A percentile compares a stretch with the other conserved stretches of the same genome.
phyloP scores from a whole-genome alignment of 1,140 invertebrate genomes.

The Drosophila kikkawai region DNA sequence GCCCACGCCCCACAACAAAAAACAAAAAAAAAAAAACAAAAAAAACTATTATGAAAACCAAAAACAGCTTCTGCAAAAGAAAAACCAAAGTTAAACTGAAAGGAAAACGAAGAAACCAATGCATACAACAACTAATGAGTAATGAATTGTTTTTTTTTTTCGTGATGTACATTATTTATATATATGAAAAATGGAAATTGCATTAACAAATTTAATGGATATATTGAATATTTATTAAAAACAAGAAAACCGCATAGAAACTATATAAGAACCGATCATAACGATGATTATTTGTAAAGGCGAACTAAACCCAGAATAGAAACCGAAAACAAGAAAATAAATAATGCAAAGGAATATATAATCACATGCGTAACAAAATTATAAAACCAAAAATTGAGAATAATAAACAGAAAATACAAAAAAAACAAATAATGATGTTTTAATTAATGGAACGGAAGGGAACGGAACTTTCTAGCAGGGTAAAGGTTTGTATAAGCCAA shows the following conservation, averaged over 20 bases:
- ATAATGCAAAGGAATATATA: conserved; percentile 67
- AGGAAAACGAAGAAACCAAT: conserved; percentile 26
- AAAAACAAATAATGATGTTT: too few species aligned
- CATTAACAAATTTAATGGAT: conserved; percentile 62
- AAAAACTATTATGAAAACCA: conserved; percentile 3
- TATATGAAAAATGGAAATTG: conserved; percentile 54
- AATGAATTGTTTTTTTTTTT: conserved; percentile 67
- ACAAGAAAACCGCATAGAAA: conserved; percentile 66
- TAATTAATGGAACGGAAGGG: too few species aligned
- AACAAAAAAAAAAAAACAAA: conserved; percentile 13
- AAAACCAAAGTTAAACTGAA: conserved; percentile 21
- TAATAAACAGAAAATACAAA: conserved; percentile 63
- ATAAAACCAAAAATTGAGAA: conserved; percentile 70
- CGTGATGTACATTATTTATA: conserved; percentile 73
- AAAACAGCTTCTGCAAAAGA: conserved; percentile 40
- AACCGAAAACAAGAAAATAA: conserved; percentile 34
- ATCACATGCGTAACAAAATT: conserved; percentile 77
- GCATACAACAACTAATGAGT: conserved; percentile 48
- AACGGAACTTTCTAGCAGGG: too few species aligned
- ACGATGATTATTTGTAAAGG: conserved; percentile 72
- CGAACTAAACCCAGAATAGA: conserved; percentile 50
- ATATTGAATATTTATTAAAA: conserved; percentile 70
- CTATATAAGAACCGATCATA: conserved; percentile 63
- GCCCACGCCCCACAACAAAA: conserved; percentile 66
- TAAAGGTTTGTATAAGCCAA: too few species aligned